Conservation (phyloP, 2,888 invertebrate species). For the Leucophora obtusa region DNA sequence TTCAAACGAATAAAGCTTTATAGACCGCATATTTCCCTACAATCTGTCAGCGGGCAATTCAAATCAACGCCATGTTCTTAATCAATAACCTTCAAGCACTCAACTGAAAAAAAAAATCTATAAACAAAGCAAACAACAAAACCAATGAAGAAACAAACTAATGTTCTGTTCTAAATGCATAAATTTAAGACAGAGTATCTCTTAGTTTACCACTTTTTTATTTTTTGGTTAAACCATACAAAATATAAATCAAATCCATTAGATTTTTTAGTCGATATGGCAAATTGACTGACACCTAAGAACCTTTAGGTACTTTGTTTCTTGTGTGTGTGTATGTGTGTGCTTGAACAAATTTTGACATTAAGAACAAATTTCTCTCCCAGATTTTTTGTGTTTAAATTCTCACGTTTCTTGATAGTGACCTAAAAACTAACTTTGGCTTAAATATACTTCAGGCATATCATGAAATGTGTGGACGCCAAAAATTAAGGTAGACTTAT, state of each 20-base stretch:
- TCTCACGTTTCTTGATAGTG: conserved; percentile 55
- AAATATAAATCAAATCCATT: conserved; percentile 37
- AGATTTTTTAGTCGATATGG: conserved; percentile 34
- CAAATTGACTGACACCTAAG: conserved; percentile 56
- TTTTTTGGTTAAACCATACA: conserved; percentile 4
- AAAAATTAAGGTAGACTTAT: conserved; percentile 21
- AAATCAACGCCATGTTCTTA: conserved; percentile 42
- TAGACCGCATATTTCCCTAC: conserved; percentile 32
- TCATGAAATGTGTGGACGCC: conserved; percentile 49
- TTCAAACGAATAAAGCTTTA: conserved; percentile 26
- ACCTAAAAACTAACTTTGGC: conserved; percentile 40
- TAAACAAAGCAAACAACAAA: not conserved
- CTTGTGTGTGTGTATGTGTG: not conserved
- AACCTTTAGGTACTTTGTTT: conserved; percentile 23
- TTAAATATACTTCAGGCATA: conserved; percentile 46
- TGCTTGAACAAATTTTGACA: conserved; percentile 10
- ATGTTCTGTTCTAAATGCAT: conserved; percentile 23
- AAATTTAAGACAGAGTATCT: conserved; percentile 5
- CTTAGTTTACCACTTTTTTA: not conserved
- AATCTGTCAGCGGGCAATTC: conserved; percentile 33
- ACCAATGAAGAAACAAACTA: too few relatives aligned
- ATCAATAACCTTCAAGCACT: conserved; percentile 51
- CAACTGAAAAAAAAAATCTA: not conserved
- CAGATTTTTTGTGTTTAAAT: conserved; percentile 32
- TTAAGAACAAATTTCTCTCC: conserved; percentile 20